A percentile compares a stretch with the other conserved stretches of the same genome.
phyloP scores from a whole-genome alignment of 1,140 invertebrate genomes.

The Euwallacea similis region DNA sequence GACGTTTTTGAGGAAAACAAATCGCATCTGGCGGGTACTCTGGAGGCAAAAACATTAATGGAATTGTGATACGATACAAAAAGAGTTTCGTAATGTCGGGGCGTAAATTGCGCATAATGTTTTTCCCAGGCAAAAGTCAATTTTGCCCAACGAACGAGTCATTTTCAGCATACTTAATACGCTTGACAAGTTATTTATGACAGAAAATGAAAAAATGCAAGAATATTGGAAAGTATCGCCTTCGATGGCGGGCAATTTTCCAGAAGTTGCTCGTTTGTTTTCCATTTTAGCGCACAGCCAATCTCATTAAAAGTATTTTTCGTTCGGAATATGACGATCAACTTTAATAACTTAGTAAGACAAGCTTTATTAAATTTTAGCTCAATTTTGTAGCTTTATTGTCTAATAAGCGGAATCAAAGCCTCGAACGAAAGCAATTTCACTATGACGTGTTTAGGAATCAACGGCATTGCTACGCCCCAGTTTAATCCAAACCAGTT shows the following conservation, averaged over 20 bases:
- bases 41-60: not conserved
- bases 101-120: no score
- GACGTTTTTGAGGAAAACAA: conserved; percentile 9
- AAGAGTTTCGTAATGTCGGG: no score
- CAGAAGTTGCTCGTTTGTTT: not conserved
- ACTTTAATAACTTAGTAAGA: no score
- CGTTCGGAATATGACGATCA: not conserved
- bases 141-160: not conserved
- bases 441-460: not conserved
- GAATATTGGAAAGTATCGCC: not conserved
- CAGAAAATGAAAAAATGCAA: conserved; percentile 1
- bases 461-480: not conserved
- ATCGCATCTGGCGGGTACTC: not conserved
- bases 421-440: no score
- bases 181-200: conserved; percentile 2
- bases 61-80: no score
- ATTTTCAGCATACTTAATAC: not conserved
- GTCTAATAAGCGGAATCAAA: no score
- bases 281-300: not conserved
- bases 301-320: conserved; percentile 5
- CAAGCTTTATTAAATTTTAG: no score
- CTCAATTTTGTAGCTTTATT: no score
- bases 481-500: not conserved
- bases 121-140: not conserved
- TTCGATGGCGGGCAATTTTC: not conserved